Percentiles rank a stretch among this genome's conserved stretches.
Evolutionary conservation across 2,888 invertebrate species (phyloP).

Genomic region (Timandra comae): DNA sequence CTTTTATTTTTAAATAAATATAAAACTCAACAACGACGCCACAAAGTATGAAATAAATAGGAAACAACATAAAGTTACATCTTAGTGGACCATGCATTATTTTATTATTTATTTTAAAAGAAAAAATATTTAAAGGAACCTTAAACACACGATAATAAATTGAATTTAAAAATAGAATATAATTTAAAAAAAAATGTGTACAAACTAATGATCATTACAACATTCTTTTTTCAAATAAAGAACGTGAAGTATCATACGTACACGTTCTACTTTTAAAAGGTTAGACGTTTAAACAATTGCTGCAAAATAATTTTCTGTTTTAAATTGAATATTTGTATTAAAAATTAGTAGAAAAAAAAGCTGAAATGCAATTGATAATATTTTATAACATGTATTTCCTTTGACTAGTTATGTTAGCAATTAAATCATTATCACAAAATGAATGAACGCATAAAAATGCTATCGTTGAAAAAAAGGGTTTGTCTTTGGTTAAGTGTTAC

Average conservation of each 20-base stretch:
- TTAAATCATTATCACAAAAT: slow-evolving; percentile 19
- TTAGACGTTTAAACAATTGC: no score
- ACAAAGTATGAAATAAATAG: slow-evolving; percentile 48
- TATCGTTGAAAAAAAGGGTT: no score
- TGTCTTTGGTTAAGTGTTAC: slow-evolving; percentile 1
- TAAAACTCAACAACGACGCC: slow-evolving; percentile 72
- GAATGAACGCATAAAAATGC: slow-evolving; percentile 7
- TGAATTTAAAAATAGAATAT: slow-evolving; percentile 14
- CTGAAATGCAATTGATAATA: slow-evolving; percentile 46
- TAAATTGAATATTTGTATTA: no score
- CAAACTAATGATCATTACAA: slow-evolving; percentile 40
- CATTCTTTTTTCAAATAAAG: slow-evolving; percentile 56
- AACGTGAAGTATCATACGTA: slow-evolving; percentile 49
- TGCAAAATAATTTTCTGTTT: slow-evolving; percentile 5
- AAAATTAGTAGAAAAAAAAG: slow-evolving; percentile 36
- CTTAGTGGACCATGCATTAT: slow-evolving; percentile 40
- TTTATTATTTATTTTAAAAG: not conserved
- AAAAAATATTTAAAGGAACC: not conserved
- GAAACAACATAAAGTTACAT: slow-evolving; percentile 42
- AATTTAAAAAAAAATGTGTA: slow-evolving; percentile 29
- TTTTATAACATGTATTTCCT: slow-evolving; percentile 28
- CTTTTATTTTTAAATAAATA: slow-evolving; percentile 50
- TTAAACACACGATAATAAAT: slow-evolving; percentile 24
- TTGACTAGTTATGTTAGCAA: slow-evolving; percentile 54
- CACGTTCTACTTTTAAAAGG: slow-evolving; percentile 23